Evolutionary conservation across 2,113 vertebrate genomes (phyloP).

Genomic region (Calcarius ornatus): DNA sequence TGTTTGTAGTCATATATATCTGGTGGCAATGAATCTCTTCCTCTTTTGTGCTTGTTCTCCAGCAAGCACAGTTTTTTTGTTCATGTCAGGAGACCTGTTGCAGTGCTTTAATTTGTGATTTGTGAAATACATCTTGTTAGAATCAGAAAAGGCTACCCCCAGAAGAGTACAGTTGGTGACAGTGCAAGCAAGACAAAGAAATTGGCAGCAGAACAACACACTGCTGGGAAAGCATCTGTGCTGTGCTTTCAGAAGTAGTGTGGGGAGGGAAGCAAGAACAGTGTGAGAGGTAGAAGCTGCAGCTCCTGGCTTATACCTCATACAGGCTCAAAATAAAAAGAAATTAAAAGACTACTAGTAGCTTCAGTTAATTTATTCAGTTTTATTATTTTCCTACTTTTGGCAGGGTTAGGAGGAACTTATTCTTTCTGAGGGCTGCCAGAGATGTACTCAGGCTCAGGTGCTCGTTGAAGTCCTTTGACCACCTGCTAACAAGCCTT

Average conservation of each 20-base stretch:
- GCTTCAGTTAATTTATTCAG: background rate
- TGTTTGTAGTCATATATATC: background rate
- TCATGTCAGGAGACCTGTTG: background rate
- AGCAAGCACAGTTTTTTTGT: background rate
- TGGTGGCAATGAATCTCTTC: background rate
- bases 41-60: background rate
- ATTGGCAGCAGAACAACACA: background rate
- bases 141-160: background rate
- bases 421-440: background rate
- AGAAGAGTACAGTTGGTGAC: background rate
- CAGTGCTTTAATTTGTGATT: background rate
- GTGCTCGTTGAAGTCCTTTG: background rate
- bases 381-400: background rate
- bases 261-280: background rate
- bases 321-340: background rate
- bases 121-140: background rate
- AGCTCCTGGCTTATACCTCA: background rate
- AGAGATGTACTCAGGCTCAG: background rate
- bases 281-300: background rate
- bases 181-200: background rate
- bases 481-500: background rate
- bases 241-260: background rate
- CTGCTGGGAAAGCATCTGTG: constrained; percentile 44
- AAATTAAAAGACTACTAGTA: background rate
- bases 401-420: background rate